phyloP scores from a whole-genome alignment of 2,797 vertebrate genomes.

The Oryzias dopingdopingensis region DNA sequence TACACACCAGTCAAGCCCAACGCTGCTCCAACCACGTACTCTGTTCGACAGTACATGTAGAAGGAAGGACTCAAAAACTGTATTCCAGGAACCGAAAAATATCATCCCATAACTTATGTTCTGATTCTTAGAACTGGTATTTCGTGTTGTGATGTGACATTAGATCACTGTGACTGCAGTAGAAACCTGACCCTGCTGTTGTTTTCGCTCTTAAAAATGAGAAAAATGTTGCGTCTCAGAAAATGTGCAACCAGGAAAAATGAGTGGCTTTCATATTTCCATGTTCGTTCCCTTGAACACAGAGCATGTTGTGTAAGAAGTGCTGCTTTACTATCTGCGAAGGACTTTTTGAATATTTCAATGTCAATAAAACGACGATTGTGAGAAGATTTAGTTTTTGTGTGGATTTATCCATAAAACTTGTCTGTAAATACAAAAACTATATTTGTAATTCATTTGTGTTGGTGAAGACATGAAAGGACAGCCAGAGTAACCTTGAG shows the following conservation, averaged over 20 bases:
- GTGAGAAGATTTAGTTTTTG: no score
- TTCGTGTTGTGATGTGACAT: constrained; percentile 3
- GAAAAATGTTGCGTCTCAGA: not conserved
- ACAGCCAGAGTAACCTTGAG: no score
- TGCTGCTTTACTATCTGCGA: constrained; percentile 27
- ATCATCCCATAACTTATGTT: constrained; percentile 6
- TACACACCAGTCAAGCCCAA: constrained; percentile 67
- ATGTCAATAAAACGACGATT: constrained; percentile 1
- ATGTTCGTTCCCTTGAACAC: constrained; percentile 32
- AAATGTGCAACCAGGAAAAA: not conserved
- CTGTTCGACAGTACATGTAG: constrained; percentile 57
- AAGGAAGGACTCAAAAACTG: constrained; percentile 22
- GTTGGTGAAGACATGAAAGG: no score
- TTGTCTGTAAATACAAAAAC: no score
- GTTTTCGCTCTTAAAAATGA: not conserved
- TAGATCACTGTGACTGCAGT: not conserved
- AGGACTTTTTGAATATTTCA: constrained; percentile 18
- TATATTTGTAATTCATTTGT: no score
- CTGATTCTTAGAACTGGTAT: constrained; percentile 4
- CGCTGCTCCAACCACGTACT: constrained; percentile 42
- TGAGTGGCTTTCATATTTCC: not conserved
- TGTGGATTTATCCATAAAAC: no score
- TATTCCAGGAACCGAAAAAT: not conserved
- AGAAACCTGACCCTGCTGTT: not conserved
- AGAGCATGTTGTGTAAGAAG: constrained; percentile 29